These are phyloP conservation scores for Zelleria hepariella DNA, from an alignment of 2,888 invertebrate genomes.

Conservation along the genomic window DNA sequence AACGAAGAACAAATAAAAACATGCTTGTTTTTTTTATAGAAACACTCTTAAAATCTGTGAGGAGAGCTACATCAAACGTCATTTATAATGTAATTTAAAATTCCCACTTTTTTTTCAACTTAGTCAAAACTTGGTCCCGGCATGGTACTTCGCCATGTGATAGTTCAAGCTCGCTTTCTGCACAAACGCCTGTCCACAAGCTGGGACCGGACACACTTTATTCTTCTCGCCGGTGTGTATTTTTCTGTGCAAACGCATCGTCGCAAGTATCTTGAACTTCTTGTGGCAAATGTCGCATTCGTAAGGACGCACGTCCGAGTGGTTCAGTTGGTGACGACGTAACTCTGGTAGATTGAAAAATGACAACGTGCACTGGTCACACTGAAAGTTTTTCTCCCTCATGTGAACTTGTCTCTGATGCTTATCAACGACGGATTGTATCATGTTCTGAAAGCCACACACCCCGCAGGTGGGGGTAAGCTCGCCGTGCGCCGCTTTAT, in stretches of 20 bases:
- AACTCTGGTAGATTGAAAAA: neutral
- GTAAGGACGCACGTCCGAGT: conserved; percentile 20
- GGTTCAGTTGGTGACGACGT: conserved; percentile 16
- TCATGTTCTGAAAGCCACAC: conserved; percentile 14
- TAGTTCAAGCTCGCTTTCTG: conserved; percentile 16
- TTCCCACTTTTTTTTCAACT: too few species aligned
- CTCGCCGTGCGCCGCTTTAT: conserved; percentile 4
- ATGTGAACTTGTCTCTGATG: conserved; percentile 1
- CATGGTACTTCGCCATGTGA: conserved; percentile 14
- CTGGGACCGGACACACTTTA: conserved; percentile 9
- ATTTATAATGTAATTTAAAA: too few species aligned
- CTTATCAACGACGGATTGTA: neutral
- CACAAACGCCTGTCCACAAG: conserved; percentile 11
- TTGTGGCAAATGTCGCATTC: conserved; percentile 12
- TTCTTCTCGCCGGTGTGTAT: conserved; percentile 13
- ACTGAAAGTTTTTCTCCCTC: conserved; percentile 2
- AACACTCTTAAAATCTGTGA: too few species aligned
- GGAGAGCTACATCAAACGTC: too few species aligned
- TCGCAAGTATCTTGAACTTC: conserved; percentile 6
- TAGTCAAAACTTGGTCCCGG: neutral
- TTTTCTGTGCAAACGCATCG: conserved; percentile 8
- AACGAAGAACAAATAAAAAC: too few species aligned
- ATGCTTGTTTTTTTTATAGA: too few species aligned
- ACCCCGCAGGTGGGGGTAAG: conserved; percentile 17
- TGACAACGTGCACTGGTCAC: conserved; percentile 1